phyloP scores from a whole-genome alignment of 2,888 invertebrate species.

The Mesorhabditis sp. region DNA sequence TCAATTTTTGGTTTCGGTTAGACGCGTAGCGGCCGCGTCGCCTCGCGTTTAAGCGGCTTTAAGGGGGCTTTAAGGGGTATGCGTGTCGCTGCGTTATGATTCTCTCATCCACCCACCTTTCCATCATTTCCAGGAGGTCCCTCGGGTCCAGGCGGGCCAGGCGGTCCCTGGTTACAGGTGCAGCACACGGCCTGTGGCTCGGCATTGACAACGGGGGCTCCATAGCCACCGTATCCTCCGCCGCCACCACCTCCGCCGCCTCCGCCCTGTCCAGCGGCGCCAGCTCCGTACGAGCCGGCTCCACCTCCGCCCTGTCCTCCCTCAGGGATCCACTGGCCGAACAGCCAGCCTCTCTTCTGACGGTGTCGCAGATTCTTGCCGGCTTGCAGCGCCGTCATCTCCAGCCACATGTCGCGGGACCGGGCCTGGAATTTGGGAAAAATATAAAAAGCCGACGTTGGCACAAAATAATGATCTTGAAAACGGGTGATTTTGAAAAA shows the following conservation, averaged over 20 bases:
- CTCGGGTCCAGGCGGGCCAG: constrained; percentile 48
- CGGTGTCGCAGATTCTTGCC: constrained; percentile 43
- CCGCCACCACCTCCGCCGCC: constrained; percentile 20
- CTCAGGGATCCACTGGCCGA: constrained; percentile 50
- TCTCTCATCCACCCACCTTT: constrained; percentile 31
- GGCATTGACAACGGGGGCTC: constrained; percentile 42
- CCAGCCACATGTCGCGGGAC: constrained; percentile 50
- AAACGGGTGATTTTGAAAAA: neutral
- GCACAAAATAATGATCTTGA: neutral
- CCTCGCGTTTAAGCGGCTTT: too few relatives aligned
- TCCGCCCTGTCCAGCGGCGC: constrained; percentile 22
- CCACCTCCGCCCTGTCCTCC: constrained; percentile 41
- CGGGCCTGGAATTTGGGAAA: constrained; percentile 28
- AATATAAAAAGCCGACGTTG: too few relatives aligned
- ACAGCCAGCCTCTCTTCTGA: constrained; percentile 49
- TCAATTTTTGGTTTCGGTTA: constrained; percentile 7
- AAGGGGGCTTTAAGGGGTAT: too few relatives aligned
- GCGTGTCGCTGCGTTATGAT: too few relatives aligned
- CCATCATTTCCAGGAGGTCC: constrained; percentile 48
- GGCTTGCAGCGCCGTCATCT: constrained; percentile 51
- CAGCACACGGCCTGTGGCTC: constrained; percentile 45
- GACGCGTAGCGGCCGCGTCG: too few relatives aligned
- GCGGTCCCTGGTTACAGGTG: constrained; percentile 47
- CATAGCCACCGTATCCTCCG: constrained; percentile 43
- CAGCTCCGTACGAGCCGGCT: constrained; percentile 22